Conservation (phyloP, 2,797 vertebrate species). For the Meda fulgida region DNA sequence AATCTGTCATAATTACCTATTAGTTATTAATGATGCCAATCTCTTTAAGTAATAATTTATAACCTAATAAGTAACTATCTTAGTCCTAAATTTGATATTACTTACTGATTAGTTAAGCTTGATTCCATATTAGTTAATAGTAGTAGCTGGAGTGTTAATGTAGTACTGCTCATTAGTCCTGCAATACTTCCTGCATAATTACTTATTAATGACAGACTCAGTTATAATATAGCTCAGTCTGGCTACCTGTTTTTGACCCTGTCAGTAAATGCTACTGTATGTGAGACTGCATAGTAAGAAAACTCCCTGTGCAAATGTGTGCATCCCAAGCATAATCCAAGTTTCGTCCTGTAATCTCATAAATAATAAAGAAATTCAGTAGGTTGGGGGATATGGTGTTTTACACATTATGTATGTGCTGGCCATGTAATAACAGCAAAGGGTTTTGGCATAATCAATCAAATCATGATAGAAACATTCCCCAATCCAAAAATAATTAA, state of each 20-base stretch:
- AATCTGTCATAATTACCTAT: no score
- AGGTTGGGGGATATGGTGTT: constrained; percentile 15
- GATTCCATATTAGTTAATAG: no score
- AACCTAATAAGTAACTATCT: no score
- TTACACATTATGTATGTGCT: constrained; percentile 26
- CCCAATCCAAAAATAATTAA: constrained; percentile 84
- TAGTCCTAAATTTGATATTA: no score
- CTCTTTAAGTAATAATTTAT: no score
- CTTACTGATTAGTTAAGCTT: no score
- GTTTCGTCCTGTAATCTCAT: not conserved
- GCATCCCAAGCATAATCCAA: not conserved
- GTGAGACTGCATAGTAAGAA: not conserved
- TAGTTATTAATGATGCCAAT: no score
- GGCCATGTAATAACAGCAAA: constrained; percentile 65
- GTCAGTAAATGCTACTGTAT: not conserved
- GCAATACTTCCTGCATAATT: no score
- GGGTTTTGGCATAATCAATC: constrained; percentile 82
- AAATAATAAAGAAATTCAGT: constrained; percentile 5
- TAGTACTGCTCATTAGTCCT: no score
- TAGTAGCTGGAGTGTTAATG: no score
- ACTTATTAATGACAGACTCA: no score
- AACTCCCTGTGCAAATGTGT: not conserved
- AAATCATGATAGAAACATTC: constrained; percentile 81
- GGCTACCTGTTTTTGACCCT: not conserved
- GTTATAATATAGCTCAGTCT: not conserved